A percentile compares a stretch with the other conserved stretches of the same genome.
Evolutionary conservation across 2,113 vertebrate genomes (phyloP).

Genomic region (Capreolus pygargus): DNA sequence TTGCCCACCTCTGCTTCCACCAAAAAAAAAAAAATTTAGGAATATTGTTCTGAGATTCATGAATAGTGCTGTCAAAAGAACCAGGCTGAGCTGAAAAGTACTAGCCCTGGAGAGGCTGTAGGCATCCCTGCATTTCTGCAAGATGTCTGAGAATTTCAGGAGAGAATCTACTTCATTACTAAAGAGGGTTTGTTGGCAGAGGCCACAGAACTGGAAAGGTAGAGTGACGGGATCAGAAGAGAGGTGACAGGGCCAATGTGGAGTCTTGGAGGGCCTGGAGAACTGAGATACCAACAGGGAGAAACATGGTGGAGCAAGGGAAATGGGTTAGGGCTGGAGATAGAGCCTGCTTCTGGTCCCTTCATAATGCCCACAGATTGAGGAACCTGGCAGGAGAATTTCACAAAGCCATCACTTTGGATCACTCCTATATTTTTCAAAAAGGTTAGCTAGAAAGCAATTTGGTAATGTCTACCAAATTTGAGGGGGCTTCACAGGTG

Average conservation of each 20-base stretch:
- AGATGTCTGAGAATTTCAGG: not conserved
- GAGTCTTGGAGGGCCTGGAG: not conserved
- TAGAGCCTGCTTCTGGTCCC: not conserved
- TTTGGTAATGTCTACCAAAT: conserved; percentile 27
- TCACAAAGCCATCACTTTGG: not conserved
- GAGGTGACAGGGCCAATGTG: not conserved
- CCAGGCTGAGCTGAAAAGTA: not conserved
- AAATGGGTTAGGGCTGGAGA: not conserved
- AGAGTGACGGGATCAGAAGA: not conserved
- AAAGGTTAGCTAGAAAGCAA: conserved; percentile 25
- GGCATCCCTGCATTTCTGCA: not conserved
- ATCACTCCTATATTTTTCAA: conserved; percentile 13
- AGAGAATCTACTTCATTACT: not conserved
- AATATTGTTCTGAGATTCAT: not conserved
- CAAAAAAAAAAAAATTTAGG: not conserved
- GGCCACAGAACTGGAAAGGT: not conserved
- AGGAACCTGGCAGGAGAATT: not conserved
- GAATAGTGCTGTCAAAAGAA: not conserved
- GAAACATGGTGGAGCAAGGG: not conserved
- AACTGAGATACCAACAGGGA: not conserved
- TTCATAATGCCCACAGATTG: not conserved
- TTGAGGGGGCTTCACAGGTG: not conserved
- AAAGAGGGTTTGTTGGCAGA: not conserved
- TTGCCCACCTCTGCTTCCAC: not conserved
- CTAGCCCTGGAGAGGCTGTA: not conserved